Evolutionary conservation across 2,888 invertebrate genomes (phyloP).

Genomic region (Cephus pulcher): DNA sequence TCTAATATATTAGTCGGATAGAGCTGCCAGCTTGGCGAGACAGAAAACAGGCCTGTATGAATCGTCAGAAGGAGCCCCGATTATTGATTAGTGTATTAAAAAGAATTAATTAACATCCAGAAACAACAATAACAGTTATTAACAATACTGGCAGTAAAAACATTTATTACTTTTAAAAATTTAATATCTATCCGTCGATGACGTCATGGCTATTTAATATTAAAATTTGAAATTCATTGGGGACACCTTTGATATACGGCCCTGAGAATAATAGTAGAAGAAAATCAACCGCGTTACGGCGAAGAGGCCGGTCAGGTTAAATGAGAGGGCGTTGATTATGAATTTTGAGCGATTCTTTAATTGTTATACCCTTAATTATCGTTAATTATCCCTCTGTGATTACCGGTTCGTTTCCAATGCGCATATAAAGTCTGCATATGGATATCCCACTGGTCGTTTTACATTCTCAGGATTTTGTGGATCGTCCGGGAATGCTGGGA

Average conservation of each 20-base stretch:
- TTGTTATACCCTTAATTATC: constrained; percentile 45
- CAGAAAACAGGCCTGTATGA: constrained; percentile 2
- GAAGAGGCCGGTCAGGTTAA: constrained; percentile 28
- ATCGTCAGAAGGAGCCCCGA: not conserved
- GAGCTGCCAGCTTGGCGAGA: constrained; percentile 19
- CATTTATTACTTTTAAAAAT: not conserved
- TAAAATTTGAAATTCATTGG: not conserved
- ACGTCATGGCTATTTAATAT: not conserved
- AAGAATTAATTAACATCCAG: not conserved
- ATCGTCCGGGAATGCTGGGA: not conserved
- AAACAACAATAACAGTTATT: not conserved
- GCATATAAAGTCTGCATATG: not conserved
- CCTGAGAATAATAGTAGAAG: constrained; percentile 17
- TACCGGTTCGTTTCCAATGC: constrained; percentile 26
- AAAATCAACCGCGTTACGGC: constrained; percentile 7
- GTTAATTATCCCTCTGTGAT: constrained; percentile 43
- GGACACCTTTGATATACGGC: constrained; percentile 9
- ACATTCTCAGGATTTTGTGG: not conserved
- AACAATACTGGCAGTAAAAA: not conserved
- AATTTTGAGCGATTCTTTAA: constrained; percentile 40
- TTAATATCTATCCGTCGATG: not conserved
- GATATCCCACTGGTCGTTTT: not conserved
- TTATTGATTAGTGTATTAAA: not conserved
- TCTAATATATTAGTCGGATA: constrained; percentile 31
- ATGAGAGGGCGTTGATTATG: constrained; percentile 45